Base-by-base conservation (phyloP, 2,888 invertebrate genomes). In the Colletes collaris region DNA sequence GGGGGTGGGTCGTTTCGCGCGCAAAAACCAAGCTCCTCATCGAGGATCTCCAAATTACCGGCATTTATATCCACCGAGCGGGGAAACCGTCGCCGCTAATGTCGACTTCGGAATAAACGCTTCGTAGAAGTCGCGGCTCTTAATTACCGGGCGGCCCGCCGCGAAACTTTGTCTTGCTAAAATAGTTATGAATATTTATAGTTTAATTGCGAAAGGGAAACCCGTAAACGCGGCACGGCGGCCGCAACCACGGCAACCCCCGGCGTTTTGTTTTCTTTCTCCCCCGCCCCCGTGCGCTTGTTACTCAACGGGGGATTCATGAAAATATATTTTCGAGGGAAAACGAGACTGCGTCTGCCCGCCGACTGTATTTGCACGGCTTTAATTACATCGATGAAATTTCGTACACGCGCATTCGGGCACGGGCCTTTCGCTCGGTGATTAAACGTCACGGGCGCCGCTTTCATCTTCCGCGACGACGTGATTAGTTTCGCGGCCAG, bases 171-270 rank as follows among this genome's bases (percentile, higher is more conserved):
- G 68, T 73, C 70, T 67, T 63, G 69, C 40, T 80, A 19, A 79
- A 76, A 80, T 80, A 73, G 76, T 80, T 82, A 80, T 80, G 76
- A 82, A 82, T 80, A 82, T 82, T 79, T 81, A 81, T 79, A 68
- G 74, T 81, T 71, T 71, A 79, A 79, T 81, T 79, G 75, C 52
- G 65, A 71, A 64, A 72, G 53, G 62, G 69, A 62, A 62, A 56
- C 66, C 69, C 35, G 55, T 46, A 67, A 44, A 10, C 37, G 59
- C 59, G 35, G 13, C n/a, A 49, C 16, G 13, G 44, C 35, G 6
- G 8, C 8, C 46, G 60, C 60, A 27, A 7, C 10, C 46, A 27
- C 67, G 19, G 13, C 72, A 65, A 53, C 49, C 46, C 11, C 19
- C 55, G 16, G 13, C 27, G 49, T 64, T 69, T 78, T 76, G 68